A percentile compares a stretch with the other conserved stretches of the same genome.
phyloP scores from a whole-genome alignment of 1,140 invertebrate species.

The Araneus ventricosus region DNA sequence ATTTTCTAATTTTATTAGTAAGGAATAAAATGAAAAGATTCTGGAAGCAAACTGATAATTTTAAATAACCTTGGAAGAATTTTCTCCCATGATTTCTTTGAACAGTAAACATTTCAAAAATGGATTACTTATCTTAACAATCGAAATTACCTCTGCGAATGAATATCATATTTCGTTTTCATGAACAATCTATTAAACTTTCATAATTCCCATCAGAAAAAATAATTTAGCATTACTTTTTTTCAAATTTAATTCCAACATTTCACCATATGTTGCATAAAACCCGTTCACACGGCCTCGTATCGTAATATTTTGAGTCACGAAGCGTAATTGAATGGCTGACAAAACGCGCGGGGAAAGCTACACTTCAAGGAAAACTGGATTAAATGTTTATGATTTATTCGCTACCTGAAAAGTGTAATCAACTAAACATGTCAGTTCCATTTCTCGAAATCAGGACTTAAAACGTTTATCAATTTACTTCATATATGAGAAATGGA shows the following conservation, averaged over 20 bases:
- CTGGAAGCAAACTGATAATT: no score
- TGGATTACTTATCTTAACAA: neutral
- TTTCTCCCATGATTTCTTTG: neutral
- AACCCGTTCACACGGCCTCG: neutral
- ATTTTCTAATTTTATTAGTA: no score
- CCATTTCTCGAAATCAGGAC: neutral
- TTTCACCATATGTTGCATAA: neutral
- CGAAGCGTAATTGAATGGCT: neutral
- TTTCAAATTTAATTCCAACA: neutral
- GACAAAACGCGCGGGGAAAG: neutral
- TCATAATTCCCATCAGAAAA: neutral
- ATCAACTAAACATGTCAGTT: constrained; percentile 2
- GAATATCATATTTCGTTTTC: neutral
- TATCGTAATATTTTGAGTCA: neutral
- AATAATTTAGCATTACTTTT: neutral
- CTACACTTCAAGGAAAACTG: neutral
- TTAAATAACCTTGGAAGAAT: neutral
- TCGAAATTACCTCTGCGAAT: neutral
- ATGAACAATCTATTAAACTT: neutral
- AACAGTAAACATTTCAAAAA: neutral
- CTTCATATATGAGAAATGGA: neutral
- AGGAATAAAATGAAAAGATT: no score
- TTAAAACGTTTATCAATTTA: neutral
- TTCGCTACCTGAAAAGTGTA: neutral
- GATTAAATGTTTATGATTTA: constrained; percentile 1